A percentile compares a stretch with the other conserved stretches of the same genome.
phyloP scores from a whole-genome alignment of 2,888 invertebrate species.

The Hyposoter dolosus region DNA sequence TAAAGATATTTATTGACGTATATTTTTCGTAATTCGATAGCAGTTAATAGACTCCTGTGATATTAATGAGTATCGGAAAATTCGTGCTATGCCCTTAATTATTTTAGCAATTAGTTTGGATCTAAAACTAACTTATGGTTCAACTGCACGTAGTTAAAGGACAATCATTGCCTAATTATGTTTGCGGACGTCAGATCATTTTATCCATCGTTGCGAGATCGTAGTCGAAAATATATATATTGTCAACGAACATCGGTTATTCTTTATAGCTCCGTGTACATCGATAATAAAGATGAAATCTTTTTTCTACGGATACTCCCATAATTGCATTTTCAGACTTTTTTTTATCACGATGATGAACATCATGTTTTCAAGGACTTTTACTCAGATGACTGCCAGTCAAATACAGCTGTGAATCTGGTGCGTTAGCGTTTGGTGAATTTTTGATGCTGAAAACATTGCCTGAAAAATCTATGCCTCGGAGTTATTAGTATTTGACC shows the following conservation, averaged over 20 bases:
- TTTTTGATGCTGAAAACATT: background rate
- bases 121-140: conserved; percentile 26
- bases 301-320: conserved; percentile 12
- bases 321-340: background rate
- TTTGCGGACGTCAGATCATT: background rate
- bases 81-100: conserved; percentile 44
- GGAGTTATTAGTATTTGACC: background rate
- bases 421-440: background rate
- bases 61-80: conserved; percentile 47
- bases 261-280: conserved; percentile 1
- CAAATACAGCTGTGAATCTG: background rate
- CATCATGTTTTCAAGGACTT: background rate
- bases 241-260: background rate
- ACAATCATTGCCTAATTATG: background rate
- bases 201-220: background rate
- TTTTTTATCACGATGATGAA: background rate
- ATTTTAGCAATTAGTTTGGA: background rate
- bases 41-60: conserved; percentile 49
- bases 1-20: conserved; percentile 19
- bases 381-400: background rate
- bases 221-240: background rate
- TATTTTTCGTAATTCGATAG: conserved; percentile 24
- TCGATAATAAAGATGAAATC: conserved; percentile 20
- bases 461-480: background rate
- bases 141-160: background rate